These are phyloP conservation scores for Exaiptasia diaphana DNA, from an alignment of 64 coral and sea anemone species.

Conservation along the genomic window DNA sequence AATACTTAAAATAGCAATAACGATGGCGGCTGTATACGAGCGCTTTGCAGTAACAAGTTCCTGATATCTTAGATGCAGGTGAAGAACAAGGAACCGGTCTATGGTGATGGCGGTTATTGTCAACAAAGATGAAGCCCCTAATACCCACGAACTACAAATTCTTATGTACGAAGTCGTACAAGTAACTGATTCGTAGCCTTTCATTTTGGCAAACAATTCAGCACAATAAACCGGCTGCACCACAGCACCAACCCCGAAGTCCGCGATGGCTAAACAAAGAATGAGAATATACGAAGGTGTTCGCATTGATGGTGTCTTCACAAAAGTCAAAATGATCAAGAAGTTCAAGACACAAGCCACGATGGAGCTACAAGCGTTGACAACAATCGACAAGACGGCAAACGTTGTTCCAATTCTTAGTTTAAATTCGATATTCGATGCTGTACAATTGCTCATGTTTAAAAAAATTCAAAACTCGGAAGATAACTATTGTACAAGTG, in stretches of 20 bases:
- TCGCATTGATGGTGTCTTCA: not conserved
- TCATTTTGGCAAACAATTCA: not conserved
- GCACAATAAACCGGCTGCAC: constrained; percentile 17
- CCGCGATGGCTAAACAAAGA: constrained; percentile 26
- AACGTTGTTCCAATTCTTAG: too few species aligned
- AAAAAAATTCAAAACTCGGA: too few species aligned
- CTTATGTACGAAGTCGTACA: not conserved
- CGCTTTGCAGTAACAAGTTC: constrained; percentile 13
- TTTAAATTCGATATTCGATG: too few species aligned
- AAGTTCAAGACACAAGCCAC: not conserved
- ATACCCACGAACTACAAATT: not conserved
- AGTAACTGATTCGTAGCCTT: not conserved
- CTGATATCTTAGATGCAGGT: constrained; percentile 11
- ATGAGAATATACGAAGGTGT: not conserved
- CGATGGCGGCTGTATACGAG: not conserved
- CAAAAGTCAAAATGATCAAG: not conserved
- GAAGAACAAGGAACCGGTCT: constrained; percentile 10
- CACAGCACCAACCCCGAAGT: not conserved
- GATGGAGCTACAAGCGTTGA: not conserved
- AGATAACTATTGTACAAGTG: too few species aligned
- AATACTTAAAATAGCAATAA: not conserved
- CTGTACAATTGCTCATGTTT: too few species aligned
- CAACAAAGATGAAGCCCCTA: not conserved
- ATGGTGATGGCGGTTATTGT: not conserved
- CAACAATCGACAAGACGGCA: not conserved